Evolutionary conservation across 2,888 invertebrate genomes (phyloP).

Genomic region (Catonia carolina): DNA sequence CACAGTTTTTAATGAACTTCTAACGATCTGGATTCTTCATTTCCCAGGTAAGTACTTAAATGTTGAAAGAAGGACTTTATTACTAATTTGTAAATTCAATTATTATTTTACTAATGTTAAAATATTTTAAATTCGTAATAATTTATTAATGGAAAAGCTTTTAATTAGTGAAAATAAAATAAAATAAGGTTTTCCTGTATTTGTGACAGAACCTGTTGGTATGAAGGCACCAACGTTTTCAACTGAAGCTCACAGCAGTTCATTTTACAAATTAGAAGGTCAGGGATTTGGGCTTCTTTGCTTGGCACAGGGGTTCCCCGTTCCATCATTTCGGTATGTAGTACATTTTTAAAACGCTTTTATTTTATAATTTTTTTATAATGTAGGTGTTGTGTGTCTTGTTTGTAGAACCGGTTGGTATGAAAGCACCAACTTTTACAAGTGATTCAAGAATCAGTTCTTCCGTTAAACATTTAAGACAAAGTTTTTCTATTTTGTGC

Average conservation of each 20-base stretch:
- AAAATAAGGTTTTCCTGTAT: conserved; percentile 49
- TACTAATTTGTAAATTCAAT: too few species aligned
- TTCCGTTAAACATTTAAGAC: conserved; percentile 49
- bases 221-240: conserved; percentile 57
- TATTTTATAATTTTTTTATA: too few species aligned
- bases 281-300: conserved; percentile 47
- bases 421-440: conserved; percentile 37
- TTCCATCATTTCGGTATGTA: conserved; percentile 61
- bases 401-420: conserved; percentile 38
- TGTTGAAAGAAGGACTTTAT: too few species aligned
- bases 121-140: too few species aligned
- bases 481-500: conserved; percentile 49
- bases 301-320: conserved; percentile 63
- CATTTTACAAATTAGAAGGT: conserved; percentile 31
- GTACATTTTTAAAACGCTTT: conserved; percentile 8
- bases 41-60: too few species aligned
- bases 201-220: conserved; percentile 47
- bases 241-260: conserved; percentile 45
- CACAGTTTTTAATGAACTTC: too few species aligned
- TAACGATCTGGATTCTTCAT: too few species aligned
- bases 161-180: too few species aligned
- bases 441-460: conserved; percentile 42
- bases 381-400: neutral
- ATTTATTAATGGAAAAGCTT: too few species aligned
- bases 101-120: too few species aligned